phyloP scores from a whole-genome alignment of 1,140 invertebrate species.

The Melanaphis sacchari region DNA sequence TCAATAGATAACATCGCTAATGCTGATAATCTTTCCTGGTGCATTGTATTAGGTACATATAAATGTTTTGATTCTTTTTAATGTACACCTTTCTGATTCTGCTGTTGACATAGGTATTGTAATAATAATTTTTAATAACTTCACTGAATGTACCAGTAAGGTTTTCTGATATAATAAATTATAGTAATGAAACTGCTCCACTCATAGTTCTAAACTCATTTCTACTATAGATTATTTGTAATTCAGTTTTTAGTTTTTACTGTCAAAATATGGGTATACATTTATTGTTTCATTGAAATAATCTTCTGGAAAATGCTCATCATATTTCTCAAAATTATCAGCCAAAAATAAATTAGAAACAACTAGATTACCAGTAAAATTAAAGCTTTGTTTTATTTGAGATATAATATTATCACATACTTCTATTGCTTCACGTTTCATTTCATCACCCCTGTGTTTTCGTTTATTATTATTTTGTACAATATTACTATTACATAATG shows the following conservation, averaged over 20 bases:
- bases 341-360: background rate
- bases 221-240: conserved; percentile 32
- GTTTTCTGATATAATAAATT: conserved; percentile 53
- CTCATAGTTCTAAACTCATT: conserved; percentile 52
- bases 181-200: conserved; percentile 43
- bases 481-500: background rate
- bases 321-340: background rate
- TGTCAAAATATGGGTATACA: background rate
- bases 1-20: too few relatives aligned
- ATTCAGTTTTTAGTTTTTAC: conserved; percentile 32
- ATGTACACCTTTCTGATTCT: conserved; percentile 59
- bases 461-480: background rate
- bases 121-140: conserved; percentile 60
- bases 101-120: conserved; percentile 60
- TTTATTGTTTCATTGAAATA: background rate
- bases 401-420: background rate
- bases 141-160: conserved; percentile 59
- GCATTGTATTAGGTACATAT: conserved; percentile 59
- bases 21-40: background rate
- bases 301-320: background rate
- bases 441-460: background rate
- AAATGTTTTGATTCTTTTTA: conserved; percentile 60
- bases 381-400: conserved; percentile 12
- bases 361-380: background rate
- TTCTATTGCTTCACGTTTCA: background rate